These are phyloP conservation scores for Drosophila parvula DNA, from an alignment of 1,140 invertebrate genomes.

Conservation along the genomic window DNA sequence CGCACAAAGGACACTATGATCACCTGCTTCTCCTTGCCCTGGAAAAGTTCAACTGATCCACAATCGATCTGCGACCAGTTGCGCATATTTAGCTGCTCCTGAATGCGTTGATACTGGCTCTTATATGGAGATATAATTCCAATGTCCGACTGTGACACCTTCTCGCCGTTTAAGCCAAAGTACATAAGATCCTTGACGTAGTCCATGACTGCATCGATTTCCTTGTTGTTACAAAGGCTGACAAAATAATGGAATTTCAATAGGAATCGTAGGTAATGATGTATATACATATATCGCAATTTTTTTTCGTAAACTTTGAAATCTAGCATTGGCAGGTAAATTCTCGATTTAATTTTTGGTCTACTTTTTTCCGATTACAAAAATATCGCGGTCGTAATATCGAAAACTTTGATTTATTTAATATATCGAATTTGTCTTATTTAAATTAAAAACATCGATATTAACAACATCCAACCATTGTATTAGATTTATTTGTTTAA, in stretches of 20 bases:
- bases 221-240: conserved; percentile 84
- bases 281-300: no score
- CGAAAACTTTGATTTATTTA: no score
- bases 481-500: no score
- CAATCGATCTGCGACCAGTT: conserved; percentile 86
- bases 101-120: conserved; percentile 87
- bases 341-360: no score
- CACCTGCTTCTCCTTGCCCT: conserved; percentile 92
- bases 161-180: conserved; percentile 82
- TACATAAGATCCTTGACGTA: conserved; percentile 85
- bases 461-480: no score
- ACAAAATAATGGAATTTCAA: neutral
- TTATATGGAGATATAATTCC: conserved; percentile 94
- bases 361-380: no score
- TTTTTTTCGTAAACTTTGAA: no score
- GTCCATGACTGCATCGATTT: conserved; percentile 86
- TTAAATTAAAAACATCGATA: no score
- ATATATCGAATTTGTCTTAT: no score
- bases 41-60: conserved; percentile 94
- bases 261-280: neutral
- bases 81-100: conserved; percentile 83
- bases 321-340: no score
- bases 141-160: conserved; percentile 87
- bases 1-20: conserved; percentile 93
- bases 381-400: no score